A percentile compares a stretch with the other conserved stretches of the same genome.
Conservation (phyloP, 2,888 invertebrate species). For the Eupithecia vulgata region DNA sequence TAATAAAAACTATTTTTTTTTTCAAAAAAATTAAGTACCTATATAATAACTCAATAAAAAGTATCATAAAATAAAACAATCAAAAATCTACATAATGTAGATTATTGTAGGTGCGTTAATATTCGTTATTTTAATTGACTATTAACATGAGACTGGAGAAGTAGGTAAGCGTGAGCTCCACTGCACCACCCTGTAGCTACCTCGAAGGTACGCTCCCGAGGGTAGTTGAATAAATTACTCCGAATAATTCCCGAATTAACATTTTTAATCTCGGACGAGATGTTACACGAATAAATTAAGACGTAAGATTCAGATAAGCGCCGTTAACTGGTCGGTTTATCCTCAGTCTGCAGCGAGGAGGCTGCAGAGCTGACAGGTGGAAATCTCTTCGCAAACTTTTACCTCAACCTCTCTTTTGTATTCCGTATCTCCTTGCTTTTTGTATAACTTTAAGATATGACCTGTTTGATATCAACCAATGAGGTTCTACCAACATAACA, state of each 20-base stretch:
- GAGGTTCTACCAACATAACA: too few species aligned
- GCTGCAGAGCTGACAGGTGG: slow-evolving; percentile 33
- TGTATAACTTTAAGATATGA: not conserved
- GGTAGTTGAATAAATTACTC: slow-evolving; percentile 75
- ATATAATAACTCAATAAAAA: too few species aligned
- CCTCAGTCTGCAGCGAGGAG: slow-evolving; percentile 43
- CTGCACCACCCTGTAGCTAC: slow-evolving; percentile 52
- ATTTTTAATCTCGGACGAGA: slow-evolving; percentile 81
- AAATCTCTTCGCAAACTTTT: slow-evolving; percentile 9
- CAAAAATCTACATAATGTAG: too few species aligned
- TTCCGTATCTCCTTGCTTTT: not conserved
- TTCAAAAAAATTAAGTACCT: too few species aligned
- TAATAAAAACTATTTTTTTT: too few species aligned
- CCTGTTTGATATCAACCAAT: not conserved
- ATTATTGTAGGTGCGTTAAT: too few species aligned
- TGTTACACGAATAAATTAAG: slow-evolving; percentile 77
- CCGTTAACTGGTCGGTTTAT: slow-evolving; percentile 56
- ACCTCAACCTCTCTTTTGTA: slow-evolving; percentile 1
- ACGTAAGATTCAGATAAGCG: slow-evolving; percentile 58
- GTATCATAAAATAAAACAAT: too few species aligned
- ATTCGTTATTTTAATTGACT: too few species aligned
- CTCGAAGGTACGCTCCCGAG: slow-evolving; percentile 63
- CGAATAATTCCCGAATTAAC: slow-evolving; percentile 81
- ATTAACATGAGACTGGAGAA: too few species aligned
- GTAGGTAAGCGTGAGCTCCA: not conserved